A percentile compares a stretch with the other conserved stretches of the same genome.
Evolutionary conservation across 2,113 vertebrate species (phyloP).

Genomic region (Nesoenas mayeri): DNA sequence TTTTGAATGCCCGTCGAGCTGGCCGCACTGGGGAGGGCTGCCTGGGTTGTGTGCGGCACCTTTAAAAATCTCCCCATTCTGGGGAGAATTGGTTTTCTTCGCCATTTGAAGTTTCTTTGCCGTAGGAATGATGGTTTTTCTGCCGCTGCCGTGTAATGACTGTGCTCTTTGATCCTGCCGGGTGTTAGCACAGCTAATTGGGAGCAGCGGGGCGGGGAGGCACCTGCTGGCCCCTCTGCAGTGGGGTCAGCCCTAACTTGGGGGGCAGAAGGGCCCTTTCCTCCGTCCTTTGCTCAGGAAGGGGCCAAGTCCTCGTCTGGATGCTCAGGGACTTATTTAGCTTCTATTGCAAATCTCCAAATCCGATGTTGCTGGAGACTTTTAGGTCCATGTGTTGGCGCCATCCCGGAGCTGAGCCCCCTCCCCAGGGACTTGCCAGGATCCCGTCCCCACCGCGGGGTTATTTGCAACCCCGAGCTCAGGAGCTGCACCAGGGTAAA

Average conservation of each 20-base stretch:
- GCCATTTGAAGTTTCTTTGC: neutral
- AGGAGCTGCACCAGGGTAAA: neutral
- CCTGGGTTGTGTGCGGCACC: neutral
- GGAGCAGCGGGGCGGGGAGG: neutral
- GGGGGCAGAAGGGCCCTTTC: neutral
- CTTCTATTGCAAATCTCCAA: rapidly evolving
- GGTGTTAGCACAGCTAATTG: neutral
- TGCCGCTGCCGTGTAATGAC: neutral
- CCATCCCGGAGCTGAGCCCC: too few relatives aligned
- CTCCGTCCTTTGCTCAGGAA: rapidly evolving
- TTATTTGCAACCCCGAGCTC: neutral
- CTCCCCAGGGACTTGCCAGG: too few relatives aligned
- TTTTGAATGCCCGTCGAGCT: neutral
- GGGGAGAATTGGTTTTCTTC: neutral
- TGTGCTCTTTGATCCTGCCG: neutral
- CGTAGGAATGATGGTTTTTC: neutral
- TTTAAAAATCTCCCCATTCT: neutral
- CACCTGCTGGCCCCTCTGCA: neutral
- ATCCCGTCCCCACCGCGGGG: neutral
- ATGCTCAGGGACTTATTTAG: neutral
- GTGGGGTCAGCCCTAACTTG: neutral
- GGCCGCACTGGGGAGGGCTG: neutral
- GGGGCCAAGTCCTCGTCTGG: neutral
- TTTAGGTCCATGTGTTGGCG: rapidly evolving
- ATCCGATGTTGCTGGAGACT: neutral